A percentile compares a stretch with the other conserved stretches of the same genome.
Evolutionary conservation across 2,888 invertebrate species (phyloP).

Genomic region (Nomada fabriciana): DNA sequence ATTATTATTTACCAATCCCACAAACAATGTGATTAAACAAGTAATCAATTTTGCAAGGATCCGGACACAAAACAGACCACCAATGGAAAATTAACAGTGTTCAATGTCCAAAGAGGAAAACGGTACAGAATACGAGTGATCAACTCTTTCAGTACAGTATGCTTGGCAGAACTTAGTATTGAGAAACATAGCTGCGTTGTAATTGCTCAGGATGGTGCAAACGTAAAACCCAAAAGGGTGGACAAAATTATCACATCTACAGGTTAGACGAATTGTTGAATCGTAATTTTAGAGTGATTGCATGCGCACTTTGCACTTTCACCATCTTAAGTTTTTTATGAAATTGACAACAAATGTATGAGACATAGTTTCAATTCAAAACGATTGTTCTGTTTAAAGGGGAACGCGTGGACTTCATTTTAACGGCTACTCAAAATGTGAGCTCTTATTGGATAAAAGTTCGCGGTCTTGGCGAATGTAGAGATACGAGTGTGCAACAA

Average conservation of each 20-base stretch:
- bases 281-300: too few species aligned
- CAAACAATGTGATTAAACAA: too few species aligned
- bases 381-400: slow-evolving; percentile 80
- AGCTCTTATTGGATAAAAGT: slow-evolving; percentile 73
- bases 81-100: slow-evolving; percentile 33
- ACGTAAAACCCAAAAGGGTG: slow-evolving; percentile 48
- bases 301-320: too few species aligned
- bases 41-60: slow-evolving; percentile 12
- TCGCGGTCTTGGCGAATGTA: slow-evolving; percentile 70
- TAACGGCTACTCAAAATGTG: slow-evolving; percentile 84
- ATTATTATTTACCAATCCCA: too few species aligned
- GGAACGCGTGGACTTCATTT: slow-evolving; percentile 88
- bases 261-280: slow-evolving; percentile 42
- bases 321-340: too few species aligned
- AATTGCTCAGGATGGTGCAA: slow-evolving; percentile 70
- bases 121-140: slow-evolving; percentile 70
- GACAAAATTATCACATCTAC: slow-evolving; percentile 21
- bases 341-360: too few species aligned
- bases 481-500: slow-evolving; percentile 43
- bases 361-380: too few species aligned
- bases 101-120: slow-evolving; percentile 48
- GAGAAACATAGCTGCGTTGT: slow-evolving; percentile 52
- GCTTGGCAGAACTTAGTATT: slow-evolving; percentile 54
- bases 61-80: slow-evolving; percentile 19
- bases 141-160: slow-evolving; percentile 66